Percentiles rank a stretch among this genome's conserved stretches.
phyloP scores from a whole-genome alignment of 2,888 invertebrate genomes.

The Lutraria lutraria region DNA sequence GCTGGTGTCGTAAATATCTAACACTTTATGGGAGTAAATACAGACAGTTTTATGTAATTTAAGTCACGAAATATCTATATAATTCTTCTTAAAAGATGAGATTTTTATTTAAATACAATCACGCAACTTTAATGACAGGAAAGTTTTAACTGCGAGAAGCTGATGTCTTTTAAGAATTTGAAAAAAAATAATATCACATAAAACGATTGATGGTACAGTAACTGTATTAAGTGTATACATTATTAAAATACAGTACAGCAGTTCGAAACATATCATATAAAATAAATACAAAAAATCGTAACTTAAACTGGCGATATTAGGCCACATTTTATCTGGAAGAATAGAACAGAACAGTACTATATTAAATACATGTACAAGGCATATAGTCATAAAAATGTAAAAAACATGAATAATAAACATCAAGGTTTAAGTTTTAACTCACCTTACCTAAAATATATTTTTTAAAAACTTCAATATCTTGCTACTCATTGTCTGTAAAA shows the following conservation, averaged over 20 bases:
- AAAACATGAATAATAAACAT: no score
- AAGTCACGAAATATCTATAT: not conserved
- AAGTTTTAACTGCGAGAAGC: not conserved
- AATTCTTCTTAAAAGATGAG: not conserved
- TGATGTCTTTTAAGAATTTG: not conserved
- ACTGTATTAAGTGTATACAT: not conserved
- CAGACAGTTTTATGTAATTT: not conserved
- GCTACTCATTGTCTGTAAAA: no score
- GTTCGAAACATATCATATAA: no score
- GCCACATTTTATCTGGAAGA: no score
- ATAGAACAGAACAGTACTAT: no score
- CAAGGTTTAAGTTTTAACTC: no score
- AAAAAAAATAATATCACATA: slow-evolving; percentile 1
- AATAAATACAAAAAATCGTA: no score
- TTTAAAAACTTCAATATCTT: no score
- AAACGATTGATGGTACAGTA: not conserved
- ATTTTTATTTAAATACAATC: not conserved
- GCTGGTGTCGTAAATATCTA: not conserved
- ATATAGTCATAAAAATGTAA: no score
- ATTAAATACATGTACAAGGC: no score
- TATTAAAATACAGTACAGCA: not conserved
- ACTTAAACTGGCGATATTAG: no score
- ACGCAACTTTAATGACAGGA: not conserved
- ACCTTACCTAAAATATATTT: no score
- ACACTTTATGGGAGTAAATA: not conserved